These are phyloP conservation scores for Rhegmatorhina hoffmannsi DNA, from an alignment of 2,113 vertebrate species.

Conservation along the genomic window DNA sequence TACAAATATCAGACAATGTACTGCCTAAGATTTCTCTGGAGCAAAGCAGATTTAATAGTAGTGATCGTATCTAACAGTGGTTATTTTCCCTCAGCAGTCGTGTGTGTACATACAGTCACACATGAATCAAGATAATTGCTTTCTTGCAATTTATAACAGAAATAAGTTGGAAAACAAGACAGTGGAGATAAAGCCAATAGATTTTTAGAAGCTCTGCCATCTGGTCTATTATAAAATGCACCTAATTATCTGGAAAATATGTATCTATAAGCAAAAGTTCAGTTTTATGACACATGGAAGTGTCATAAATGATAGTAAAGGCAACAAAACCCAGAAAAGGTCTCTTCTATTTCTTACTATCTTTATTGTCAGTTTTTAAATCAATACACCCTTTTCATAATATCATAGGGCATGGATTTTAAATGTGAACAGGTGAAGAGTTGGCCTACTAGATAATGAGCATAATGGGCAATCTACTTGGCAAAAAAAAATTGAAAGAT, in stretches of 20 bases:
- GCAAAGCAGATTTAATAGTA: not conserved
- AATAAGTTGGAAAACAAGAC: not conserved
- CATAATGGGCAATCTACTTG: not conserved
- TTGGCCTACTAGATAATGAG: not conserved
- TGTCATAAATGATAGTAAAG: not conserved
- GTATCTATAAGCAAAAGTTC: not conserved
- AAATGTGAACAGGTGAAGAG: not conserved
- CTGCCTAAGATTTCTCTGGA: not conserved
- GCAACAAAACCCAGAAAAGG: not conserved
- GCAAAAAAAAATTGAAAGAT: not conserved
- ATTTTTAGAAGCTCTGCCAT: not conserved
- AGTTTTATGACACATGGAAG: not conserved
- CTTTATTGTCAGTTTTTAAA: not conserved
- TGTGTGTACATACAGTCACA: not conserved
- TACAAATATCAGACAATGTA: not conserved
- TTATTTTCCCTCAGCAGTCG: not conserved
- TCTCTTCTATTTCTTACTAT: not conserved
- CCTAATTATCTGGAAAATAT: not conserved
- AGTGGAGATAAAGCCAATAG: not conserved
- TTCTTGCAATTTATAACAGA: not conserved
- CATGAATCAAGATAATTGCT: conserved; percentile 15
- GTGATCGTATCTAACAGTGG: not conserved
- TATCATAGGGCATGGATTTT: not conserved
- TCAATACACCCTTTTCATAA: not conserved
- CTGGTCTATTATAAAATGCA: not conserved